Percentiles rank a stretch among this genome's conserved stretches.
Evolutionary conservation across 2,113 vertebrate species (phyloP).

Genomic region (Amazona guildingii): DNA sequence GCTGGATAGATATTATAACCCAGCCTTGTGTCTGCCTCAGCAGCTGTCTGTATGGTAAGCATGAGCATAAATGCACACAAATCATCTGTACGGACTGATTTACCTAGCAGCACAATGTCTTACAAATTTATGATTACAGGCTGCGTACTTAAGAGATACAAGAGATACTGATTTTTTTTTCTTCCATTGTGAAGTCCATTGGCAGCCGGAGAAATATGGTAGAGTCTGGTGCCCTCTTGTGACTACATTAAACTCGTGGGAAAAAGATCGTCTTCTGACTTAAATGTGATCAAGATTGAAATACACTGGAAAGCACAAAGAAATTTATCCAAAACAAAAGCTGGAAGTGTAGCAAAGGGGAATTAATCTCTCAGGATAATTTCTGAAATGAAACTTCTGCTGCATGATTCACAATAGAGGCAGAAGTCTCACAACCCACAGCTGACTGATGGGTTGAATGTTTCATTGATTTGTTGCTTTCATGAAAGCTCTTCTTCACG

Average conservation of each 20-base stretch:
- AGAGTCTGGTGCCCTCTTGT: conserved; percentile 61
- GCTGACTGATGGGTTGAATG: background rate
- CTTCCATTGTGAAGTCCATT: background rate
- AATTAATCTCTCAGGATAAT: background rate
- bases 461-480: background rate
- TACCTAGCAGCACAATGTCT: background rate
- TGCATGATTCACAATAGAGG: background rate
- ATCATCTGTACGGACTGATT: background rate
- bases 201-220: background rate
- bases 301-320: background rate
- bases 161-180: background rate
- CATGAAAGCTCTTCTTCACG: background rate
- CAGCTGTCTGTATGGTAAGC: background rate
- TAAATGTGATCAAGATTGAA: background rate
- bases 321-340: background rate
- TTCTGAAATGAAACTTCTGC: background rate
- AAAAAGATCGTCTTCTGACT: background rate
- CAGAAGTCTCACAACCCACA: background rate
- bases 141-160: background rate
- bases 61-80: background rate
- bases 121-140: background rate
- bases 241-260: background rate
- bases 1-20: background rate
- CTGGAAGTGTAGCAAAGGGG: background rate
- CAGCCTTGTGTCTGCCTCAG: background rate